Base-by-base conservation (phyloP, 2,113 vertebrate genomes). In the Danionella cerebrum region DNA sequence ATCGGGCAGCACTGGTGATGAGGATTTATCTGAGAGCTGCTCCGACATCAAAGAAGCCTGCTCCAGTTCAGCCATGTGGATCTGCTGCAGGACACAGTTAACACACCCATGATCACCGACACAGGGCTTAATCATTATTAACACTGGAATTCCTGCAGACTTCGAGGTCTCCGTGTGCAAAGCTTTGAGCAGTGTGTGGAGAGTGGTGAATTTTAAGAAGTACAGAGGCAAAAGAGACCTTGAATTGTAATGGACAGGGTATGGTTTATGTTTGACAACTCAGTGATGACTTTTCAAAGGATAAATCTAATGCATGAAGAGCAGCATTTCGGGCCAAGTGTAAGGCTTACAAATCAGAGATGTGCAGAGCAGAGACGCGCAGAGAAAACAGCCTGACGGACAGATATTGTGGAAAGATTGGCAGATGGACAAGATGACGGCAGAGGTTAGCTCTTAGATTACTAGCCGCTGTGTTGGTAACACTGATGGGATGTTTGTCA, bases 61-160 rank as follows among this genome's bases (percentile, higher is more conserved):
- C 85, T 99, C 96, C 36, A 95, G 93, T 87, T 99, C 96, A 0
- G 96, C 96, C 87, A 99, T 89, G 80, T 91, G 91, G 72, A 99
- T 92, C 92, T 99, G 85, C 81, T 84, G 59, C 64, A 66, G 72
- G 29, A 41, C 50, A 72, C 14, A 44, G 10, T 35, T 24, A 47
- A 76, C n/a, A n/a, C 19, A 55, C 41, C 78, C 72, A 78, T 44
- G 72, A 16, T 29, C 5, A 47, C 44, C 35, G 53, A 18, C 36
- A 18, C n/a, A 44, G 4, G 2, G 22, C 3, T 33, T 11, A 33
- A 19, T 31, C 29, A 33, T 53, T 53, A 18, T 12, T 13, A 44
- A 7, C 14, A 35, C 22, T 22, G 22, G 22, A 8, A 16, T 35
- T 69, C 8, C 29, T 50, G 12, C 16, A 50, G 11, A 50, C 41